Evolutionary conservation across 2,797 vertebrate genomes (phyloP), one percentile per base, ranked within the genome.

Genomic region (Siniperca scherzeri): DNA sequence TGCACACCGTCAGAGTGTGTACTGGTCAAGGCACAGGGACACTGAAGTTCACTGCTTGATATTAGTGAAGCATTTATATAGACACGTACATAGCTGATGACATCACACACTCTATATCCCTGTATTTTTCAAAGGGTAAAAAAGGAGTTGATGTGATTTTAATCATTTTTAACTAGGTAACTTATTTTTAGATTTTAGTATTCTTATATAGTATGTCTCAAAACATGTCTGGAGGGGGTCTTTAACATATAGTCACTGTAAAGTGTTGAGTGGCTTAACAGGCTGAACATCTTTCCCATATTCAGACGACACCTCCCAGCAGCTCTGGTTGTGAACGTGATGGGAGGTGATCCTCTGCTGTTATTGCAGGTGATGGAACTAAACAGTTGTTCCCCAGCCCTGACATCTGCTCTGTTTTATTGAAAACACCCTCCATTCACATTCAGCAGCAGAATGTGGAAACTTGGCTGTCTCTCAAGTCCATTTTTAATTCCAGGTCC

Each of bases 391-490:
- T 68, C 73, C 50, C 38, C 38, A 50, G 57, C 74, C 59, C 56
- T 2, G 73, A 90, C 77, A 84, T 82, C 80, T 81, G 77, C 77
- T 86, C 68, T 74, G 1, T 64, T 78, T 74, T 21, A 73, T 60
- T 72, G 65, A 79, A 82, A 88, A 88, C 83, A 81, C 61, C 25
- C 81, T 74, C 21, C n/a, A n/a, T 70, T 78, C 70, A 75, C 68
- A 71, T 77, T 70, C 61, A 74, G 56, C 25, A 44, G 2, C 82
- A 87, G 59, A 82, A 85, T 71, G 80, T 87, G 81, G 88, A 91
- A 90, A 84, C 80, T 80, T 86, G 89, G 66, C 74, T 53, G 48
- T 62, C 42, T 62, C 70, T 87, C 80, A 76, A 87, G 60, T 79
- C 76, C 74, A 76, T 87, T 85, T 89, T 83, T 77, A 84, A 77